These are phyloP conservation scores for Sardina pilchardus DNA, from an alignment of 2,113 vertebrate genomes.

Conservation along the genomic window DNA sequence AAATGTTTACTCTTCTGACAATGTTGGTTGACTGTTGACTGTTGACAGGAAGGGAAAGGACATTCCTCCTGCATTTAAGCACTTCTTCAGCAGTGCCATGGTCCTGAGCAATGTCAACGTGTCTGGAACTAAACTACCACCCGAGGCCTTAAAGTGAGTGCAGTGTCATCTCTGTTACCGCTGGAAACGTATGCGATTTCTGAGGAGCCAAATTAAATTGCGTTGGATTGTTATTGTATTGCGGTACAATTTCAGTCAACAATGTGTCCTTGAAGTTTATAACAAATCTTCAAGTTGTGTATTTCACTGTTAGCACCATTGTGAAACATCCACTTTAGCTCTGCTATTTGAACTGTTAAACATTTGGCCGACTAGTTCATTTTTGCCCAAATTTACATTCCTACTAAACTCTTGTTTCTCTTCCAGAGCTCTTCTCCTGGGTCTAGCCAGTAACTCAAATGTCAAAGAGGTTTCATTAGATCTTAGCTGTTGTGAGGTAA, in stretches of 20 bases:
- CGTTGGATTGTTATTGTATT: background rate
- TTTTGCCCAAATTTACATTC: background rate
- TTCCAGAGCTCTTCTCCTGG: slow-evolving; percentile 88
- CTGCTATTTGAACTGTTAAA: background rate
- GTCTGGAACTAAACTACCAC: slow-evolving; percentile 92
- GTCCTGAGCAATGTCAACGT: slow-evolving; percentile 87
- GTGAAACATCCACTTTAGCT: background rate
- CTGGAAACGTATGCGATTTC: background rate
- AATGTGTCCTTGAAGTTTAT: background rate
- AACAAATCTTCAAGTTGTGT: background rate
- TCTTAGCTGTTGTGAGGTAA: slow-evolving; percentile 97
- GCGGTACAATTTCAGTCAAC: background rate
- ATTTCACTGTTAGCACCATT: background rate
- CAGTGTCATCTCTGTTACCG: background rate
- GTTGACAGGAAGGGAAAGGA: slow-evolving; percentile 89
- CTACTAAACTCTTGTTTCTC: slow-evolving; percentile 25
- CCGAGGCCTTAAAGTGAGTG: slow-evolving; percentile 93
- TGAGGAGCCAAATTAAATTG: background rate
- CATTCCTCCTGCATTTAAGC: slow-evolving; percentile 89
- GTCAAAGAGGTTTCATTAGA: slow-evolving; percentile 91
- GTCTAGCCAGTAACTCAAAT: slow-evolving; percentile 90
- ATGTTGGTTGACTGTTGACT: background rate
- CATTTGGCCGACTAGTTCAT: background rate
- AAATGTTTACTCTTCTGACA: background rate
- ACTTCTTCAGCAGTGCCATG: slow-evolving; percentile 93